Percentiles rank a stretch among this genome's conserved stretches.
Conservation (phyloP, 2,888 invertebrate species). For the Eudasyphora cyanicolor region DNA sequence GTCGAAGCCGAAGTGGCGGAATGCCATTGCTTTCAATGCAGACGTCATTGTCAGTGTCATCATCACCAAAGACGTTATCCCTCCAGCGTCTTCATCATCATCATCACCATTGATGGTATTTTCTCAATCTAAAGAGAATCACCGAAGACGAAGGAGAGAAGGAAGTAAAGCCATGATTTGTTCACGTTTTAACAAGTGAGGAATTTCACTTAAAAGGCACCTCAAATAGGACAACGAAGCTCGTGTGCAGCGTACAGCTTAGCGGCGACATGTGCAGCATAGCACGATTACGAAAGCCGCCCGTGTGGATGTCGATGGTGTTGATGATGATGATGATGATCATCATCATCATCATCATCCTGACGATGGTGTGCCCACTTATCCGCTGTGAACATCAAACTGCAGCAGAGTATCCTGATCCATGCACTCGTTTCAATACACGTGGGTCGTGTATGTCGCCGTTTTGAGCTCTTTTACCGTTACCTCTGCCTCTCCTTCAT, state of each 20-base stretch:
- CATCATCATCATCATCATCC: constrained; percentile 28
- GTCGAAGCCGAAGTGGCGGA: background rate
- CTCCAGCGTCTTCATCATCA: constrained; percentile 3
- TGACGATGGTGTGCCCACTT: constrained; percentile 24
- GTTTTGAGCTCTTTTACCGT: constrained; percentile 12
- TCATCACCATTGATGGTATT: constrained; percentile 26
- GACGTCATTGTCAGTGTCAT: background rate
- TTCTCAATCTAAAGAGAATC: constrained; percentile 1
- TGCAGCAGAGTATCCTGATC: background rate
- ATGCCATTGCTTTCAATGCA: constrained; percentile 9
- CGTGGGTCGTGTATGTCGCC: background rate
- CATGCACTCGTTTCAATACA: too few species aligned
- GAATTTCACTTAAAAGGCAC: constrained; percentile 50
- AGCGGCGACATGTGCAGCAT: background rate
- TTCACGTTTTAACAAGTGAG: constrained; percentile 48
- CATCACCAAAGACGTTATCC: too few species aligned
- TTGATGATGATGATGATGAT: constrained; percentile 42
- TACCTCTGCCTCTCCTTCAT: constrained; percentile 13
- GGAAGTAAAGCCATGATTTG: constrained; percentile 43
- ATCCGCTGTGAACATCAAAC: background rate
- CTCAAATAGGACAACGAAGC: constrained; percentile 13
- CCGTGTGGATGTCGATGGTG: background rate
- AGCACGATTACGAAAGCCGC: background rate
- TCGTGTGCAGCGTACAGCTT: background rate
- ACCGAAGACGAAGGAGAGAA: background rate